Evolutionary conservation across 2,113 vertebrate genomes (phyloP), one percentile per base, ranked within the genome.

Genomic region (Columba livia): DNA sequence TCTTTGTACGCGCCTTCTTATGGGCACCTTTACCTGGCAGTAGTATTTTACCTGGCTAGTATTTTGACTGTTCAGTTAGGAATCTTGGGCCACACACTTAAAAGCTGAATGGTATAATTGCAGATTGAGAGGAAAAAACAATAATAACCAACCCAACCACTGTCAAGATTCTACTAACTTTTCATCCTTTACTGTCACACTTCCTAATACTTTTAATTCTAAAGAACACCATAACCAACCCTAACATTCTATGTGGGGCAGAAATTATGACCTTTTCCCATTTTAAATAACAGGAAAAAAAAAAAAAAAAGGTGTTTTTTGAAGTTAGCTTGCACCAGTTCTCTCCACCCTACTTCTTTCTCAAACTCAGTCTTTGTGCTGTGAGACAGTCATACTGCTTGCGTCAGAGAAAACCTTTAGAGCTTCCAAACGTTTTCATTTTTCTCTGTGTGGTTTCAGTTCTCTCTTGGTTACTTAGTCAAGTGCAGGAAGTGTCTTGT

Each of bases 71-170:
- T 18, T 62, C 42, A 8, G 8, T 28, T 34, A 84, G 11, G 42
- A 66, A 88, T 6, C 8, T 17, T 32, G 9, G 32, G 57, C 23
- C 15, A 65, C 81, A 72, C n/a, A 44, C 12, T 20, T 28, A 51
- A 87, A 42, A 79, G 18, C 18, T 34, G 11, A 48, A 62, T 0
- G 5, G 21, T 38, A 3, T 9, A 79, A 60, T 3, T 2, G 18
- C 20, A 40, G 50, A 85, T 12, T 1, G 0, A 1, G 34, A 44
- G 7, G 3, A 19, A 74, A 50, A 61, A 38, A 31, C 12, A 57
- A 23, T 21, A 89, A 40, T 3, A 44, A 57, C 51, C 26, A 71
- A 70, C 42, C 12, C 32, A 79, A 60, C 10, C 34, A 73, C 51
- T 60, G 20, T 40, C 13, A 73, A 74, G 61, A 88, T 34, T 1